Evolutionary conservation across 2,888 invertebrate species (phyloP), one percentile per base, ranked within the genome.

Genomic region (Prosopocoilus inquinatus): DNA sequence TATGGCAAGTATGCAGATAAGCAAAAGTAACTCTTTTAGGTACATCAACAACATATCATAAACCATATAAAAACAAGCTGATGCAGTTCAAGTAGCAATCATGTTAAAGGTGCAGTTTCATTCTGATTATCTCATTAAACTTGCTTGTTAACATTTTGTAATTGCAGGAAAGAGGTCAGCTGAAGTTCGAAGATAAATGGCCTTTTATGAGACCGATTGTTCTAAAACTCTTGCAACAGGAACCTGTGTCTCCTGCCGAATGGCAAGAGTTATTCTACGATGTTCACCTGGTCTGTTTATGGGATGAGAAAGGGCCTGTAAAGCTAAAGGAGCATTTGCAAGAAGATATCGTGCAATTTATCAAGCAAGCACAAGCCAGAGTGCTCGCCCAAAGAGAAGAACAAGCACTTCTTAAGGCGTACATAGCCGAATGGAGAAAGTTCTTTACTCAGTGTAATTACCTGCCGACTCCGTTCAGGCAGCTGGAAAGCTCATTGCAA

Each of bases 261-360:
- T 99, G 99, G 99, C 98, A 99, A 75, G 94, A 96, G 78, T 81
- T 98, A 46, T 98, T 98, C 79, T 96, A 93, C 79, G 88, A 92
- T 53, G 95, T 99, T 11, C 97, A 99, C 80, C 85, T 91, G 58
- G 95, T 98, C 9, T 96, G 96, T 75, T 79, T 97, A 55, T 99
- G 98, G 98, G 96, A 98, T 78, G 96, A 96, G 69, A 93, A 94
- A 75, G 95, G 95, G 0, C 89, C 95, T 0, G 83, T 85, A 44
- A 96, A 95, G 77, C 85, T 98, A 41, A 84, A 91, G 69, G 90
- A 93, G 71, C 91, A 93, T 20, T 81, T 98, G 9, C 91, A 92
- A 70, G 90, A 91, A 70, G 95, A 96, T 75, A 95, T 97, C 61
- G 88, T 93, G 71, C 90, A 93, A 73, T 97, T 96, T 75, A 96